These are phyloP conservation scores for Apodemia hepburni DNA, from an alignment of 2,888 invertebrate species.

Conservation along the genomic window DNA sequence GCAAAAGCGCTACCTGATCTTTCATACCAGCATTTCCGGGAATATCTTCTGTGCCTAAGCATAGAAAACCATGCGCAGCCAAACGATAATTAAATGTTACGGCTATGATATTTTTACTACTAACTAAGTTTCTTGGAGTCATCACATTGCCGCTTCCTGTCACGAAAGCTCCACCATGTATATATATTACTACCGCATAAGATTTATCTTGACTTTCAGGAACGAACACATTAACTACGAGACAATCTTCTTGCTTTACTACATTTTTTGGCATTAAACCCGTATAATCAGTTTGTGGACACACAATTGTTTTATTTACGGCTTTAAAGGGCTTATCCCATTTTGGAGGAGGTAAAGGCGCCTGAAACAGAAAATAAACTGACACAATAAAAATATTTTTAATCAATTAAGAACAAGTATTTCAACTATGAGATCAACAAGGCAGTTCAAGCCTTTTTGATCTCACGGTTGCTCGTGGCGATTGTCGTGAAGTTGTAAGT, in stretches of 20 bases:
- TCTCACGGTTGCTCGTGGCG: too few relatives aligned
- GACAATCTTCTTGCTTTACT: slow-evolving; percentile 35
- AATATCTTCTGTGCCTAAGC: slow-evolving; percentile 36
- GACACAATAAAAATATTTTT: too few relatives aligned
- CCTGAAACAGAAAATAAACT: slow-evolving; percentile 30
- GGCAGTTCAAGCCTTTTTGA: too few relatives aligned
- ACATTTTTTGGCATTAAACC: slow-evolving; percentile 22
- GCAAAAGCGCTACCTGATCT: slow-evolving; percentile 40
- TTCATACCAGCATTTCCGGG: slow-evolving; percentile 44
- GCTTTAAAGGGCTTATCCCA: slow-evolving; percentile 36
- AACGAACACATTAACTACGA: slow-evolving; percentile 37
- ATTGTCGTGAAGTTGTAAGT: too few relatives aligned
- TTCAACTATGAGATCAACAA: too few relatives aligned
- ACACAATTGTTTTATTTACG: slow-evolving; percentile 32
- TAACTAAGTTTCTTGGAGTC: slow-evolving; percentile 39
- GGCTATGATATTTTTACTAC: slow-evolving; percentile 38
- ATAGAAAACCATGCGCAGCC: slow-evolving; percentile 38
- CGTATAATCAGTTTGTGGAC: slow-evolving; percentile 30
- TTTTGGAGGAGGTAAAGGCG: slow-evolving; percentile 42
- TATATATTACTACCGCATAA: slow-evolving; percentile 53
- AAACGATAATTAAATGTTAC: slow-evolving; percentile 51
- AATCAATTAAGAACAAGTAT: too few relatives aligned
- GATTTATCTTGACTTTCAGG: slow-evolving; percentile 34
- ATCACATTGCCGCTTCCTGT: slow-evolving; percentile 43
- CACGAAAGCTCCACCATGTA: slow-evolving; percentile 64